phyloP scores from a whole-genome alignment of 2,113 vertebrate species.

The Cyphomyrus plagiostoma region DNA sequence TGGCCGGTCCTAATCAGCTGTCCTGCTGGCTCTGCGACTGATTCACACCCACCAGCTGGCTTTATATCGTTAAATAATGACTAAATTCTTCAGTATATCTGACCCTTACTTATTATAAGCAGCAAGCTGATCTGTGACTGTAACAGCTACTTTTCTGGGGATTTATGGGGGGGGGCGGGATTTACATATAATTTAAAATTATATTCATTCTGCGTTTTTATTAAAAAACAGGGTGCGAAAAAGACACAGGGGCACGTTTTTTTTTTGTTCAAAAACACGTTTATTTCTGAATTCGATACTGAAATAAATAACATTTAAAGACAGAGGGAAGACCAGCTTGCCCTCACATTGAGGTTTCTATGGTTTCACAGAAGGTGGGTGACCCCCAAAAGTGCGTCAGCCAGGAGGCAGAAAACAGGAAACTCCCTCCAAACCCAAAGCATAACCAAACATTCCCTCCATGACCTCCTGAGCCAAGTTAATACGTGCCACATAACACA shows the following conservation, averaged over 20 bases:
- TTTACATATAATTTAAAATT: neutral
- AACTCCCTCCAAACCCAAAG: neutral
- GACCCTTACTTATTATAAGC: neutral
- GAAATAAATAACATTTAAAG: conserved; percentile 3
- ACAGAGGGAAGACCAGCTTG: conserved; percentile 48
- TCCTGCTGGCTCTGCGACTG: neutral
- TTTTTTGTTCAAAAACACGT: neutral
- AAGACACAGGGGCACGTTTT: neutral
- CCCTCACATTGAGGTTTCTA: conserved; percentile 10
- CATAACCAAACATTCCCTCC: neutral
- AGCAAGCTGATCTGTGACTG: neutral
- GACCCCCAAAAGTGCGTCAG: neutral
- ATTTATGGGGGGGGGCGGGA: neutral
- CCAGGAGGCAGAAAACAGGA: neutral
- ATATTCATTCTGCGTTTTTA: neutral
- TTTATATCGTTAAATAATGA: neutral
- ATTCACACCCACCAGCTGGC: neutral
- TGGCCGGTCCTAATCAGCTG: neutral
- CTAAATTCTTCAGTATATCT: neutral
- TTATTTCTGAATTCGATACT: conserved; percentile 27
- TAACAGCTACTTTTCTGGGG: neutral
- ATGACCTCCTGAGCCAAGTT: neutral
- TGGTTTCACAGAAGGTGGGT: neutral
- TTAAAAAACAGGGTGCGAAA: neutral
- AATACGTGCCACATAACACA: neutral